Conservation (phyloP, 37 sponge, comb jelly and placozoan genomes). For the Agelas oroides region DNA sequence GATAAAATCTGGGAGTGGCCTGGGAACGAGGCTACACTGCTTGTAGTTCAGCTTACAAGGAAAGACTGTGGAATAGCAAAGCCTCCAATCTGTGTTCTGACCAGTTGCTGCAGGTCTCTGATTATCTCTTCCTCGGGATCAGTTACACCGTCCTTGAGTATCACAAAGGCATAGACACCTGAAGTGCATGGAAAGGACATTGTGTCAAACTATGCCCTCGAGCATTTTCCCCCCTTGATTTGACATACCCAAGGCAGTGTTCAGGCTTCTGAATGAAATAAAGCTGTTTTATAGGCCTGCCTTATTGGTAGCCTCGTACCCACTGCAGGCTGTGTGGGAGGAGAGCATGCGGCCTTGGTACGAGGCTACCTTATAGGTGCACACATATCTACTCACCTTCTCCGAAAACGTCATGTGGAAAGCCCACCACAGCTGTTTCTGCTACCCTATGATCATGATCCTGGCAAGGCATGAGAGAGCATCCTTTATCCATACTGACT, state of each 20-base stretch:
- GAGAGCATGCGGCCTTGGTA: too few relatives aligned
- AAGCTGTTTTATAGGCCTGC: background rate
- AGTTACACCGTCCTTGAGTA: constrained; percentile 79
- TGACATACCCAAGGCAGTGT: background rate
- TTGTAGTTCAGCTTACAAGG: constrained; percentile 64
- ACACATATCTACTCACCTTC: constrained; percentile 41
- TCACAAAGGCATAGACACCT: constrained; percentile 84
- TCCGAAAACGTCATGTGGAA: constrained; percentile 62
- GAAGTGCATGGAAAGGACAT: too few relatives aligned
- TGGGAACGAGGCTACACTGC: too few relatives aligned
- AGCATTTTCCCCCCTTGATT: background rate
- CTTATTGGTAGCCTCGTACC: too few relatives aligned
- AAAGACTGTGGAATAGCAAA: constrained; percentile 89
- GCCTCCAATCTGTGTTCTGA: constrained; percentile 75
- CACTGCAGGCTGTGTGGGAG: too few relatives aligned
- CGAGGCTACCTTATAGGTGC: too few relatives aligned
- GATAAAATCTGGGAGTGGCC: too few relatives aligned
- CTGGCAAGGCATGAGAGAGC: constrained; percentile 12
- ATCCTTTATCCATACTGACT: too few relatives aligned
- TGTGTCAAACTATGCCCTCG: too few relatives aligned
- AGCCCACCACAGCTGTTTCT: constrained; percentile 92
- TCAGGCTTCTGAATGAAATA: background rate
- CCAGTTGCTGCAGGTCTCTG: constrained; percentile 27
- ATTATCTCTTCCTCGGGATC: constrained; percentile 46
- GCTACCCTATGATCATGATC: constrained; percentile 82